Evolutionary conservation across 2,113 vertebrate genomes (phyloP), one percentile per base, ranked within the genome.

Genomic region (Mobula birostris): DNA sequence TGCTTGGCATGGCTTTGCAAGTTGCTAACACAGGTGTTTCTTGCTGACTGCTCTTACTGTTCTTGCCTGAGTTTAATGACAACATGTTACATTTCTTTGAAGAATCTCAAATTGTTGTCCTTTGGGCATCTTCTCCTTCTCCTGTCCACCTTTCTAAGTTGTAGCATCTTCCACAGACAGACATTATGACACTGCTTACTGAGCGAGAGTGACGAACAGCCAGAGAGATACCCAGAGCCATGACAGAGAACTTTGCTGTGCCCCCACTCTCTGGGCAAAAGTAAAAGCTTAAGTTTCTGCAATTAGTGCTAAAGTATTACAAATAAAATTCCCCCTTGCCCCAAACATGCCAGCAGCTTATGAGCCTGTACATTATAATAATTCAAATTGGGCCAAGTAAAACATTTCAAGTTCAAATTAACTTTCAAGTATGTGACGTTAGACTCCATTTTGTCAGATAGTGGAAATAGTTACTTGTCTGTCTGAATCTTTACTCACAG

Each of bases 401-500:
- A 56, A 83, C 19, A 83, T 56, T 83, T 83, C 80, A 83, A 48
- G 27, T 9, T 83, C 48, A 36, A 79, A 79, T 79, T 36, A 83
- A 48, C 79, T 83, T 56, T 58, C 19, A 83, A 83, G 56, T 40
- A 14, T 7, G 21, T 56, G 40, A 8, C 56, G 80, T 83, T 24
- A 90, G 29, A 12, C n/a, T 68, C 29, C 14, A 88, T 29, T 58
- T 63, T 90, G 87, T 90, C 29, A 90, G 63, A 63, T 27, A 9
- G 19, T 87, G 83, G 61, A 87, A 56, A 56, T 27, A 58, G 58
- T 87, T 56, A 56, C 36, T 83, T 8, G 11, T 83, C 40, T 21
- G 24, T 87, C 87, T 32, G 61, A 90, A 68, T 90, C n/a, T 63
- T 36, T 68, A 90, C 66, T 90, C 61, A 90, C n/a, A 90, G 32